phyloP scores from a whole-genome alignment of 1,140 invertebrate species.

The Magallana angulata region DNA sequence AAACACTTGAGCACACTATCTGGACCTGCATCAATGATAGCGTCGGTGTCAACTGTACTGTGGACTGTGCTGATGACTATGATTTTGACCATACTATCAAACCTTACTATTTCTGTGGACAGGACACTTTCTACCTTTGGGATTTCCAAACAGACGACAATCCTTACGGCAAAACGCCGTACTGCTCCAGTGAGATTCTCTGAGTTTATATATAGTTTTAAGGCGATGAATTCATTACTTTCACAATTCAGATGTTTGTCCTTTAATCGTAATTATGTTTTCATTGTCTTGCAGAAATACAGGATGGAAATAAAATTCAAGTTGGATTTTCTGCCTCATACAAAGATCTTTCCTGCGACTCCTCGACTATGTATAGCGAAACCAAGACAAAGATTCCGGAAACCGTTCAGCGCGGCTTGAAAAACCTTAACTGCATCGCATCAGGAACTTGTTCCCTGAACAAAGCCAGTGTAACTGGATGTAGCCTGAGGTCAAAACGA shows the following conservation, averaged over 20 bases:
- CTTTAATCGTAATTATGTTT: neutral
- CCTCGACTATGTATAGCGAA: neutral
- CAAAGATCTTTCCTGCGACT: slow-evolving; percentile 27
- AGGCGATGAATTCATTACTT: neutral
- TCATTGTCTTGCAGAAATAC: neutral
- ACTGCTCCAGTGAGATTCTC: slow-evolving; percentile 32
- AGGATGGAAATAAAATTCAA: neutral
- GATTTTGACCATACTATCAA: slow-evolving; percentile 48
- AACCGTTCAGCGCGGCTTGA: neutral
- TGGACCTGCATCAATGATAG: slow-evolving; percentile 3
- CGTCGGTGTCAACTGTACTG: slow-evolving; percentile 35
- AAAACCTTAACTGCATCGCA: neutral
- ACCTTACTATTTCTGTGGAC: slow-evolving; percentile 48
- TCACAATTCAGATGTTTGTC: neutral
- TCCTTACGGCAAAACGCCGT: slow-evolving; percentile 37
- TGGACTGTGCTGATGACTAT: slow-evolving; percentile 44
- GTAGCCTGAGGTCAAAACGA: slow-evolving; percentile 4
- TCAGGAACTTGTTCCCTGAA: slow-evolving; percentile 8
- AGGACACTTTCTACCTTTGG: slow-evolving; percentile 48
- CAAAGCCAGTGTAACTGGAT: slow-evolving; percentile 10
- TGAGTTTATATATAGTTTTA: neutral
- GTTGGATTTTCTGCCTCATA: slow-evolving; percentile 35
- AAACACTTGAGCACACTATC: slow-evolving; percentile 82
- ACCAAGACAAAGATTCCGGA: slow-evolving; percentile 7
- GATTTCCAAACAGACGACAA: slow-evolving; percentile 53